These are phyloP conservation scores for Drosophila watanabei DNA, from an alignment of 1,140 invertebrate species.

Conservation along the genomic window DNA sequence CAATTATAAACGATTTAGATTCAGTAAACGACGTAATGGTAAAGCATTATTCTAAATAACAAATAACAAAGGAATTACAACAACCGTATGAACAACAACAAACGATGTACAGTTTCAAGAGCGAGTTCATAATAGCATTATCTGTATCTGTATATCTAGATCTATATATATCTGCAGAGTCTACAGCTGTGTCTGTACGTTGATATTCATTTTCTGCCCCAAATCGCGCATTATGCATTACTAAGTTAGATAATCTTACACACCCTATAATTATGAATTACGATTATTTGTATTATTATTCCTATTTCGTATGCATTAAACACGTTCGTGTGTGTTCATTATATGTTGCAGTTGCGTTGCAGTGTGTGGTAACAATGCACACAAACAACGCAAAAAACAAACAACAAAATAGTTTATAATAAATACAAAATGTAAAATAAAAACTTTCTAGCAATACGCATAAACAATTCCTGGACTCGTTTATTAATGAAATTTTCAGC, in stretches of 20 bases:
- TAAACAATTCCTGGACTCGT: conserved; percentile 37
- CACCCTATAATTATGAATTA: conserved; percentile 50
- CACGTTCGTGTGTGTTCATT: conserved; percentile 69
- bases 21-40: conserved; percentile 34
- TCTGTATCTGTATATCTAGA: conserved; percentile 33
- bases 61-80: conserved; percentile 34
- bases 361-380: conserved; percentile 55
- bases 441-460: conserved; percentile 79
- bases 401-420: conserved; percentile 60
- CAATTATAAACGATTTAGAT: conserved; percentile 53
- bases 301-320: conserved; percentile 78
- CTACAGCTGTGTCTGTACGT: conserved; percentile 37
- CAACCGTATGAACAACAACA: conserved; percentile 33
- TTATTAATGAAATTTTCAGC: conserved; percentile 43
- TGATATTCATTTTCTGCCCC: conserved; percentile 70
- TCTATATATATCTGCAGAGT: conserved; percentile 39
- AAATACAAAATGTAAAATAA: conserved; percentile 78
- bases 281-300: conserved; percentile 80
- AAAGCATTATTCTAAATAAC: conserved; percentile 63
- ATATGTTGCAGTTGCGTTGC: conserved; percentile 71
- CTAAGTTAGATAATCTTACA: conserved; percentile 67
- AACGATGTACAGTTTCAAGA: conserved; percentile 68
- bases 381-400: conserved; percentile 52
- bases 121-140: conserved; percentile 27
- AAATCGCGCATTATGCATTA: conserved; percentile 74